Base-by-base conservation (phyloP, 2,888 invertebrate genomes). In the Drosophila setosimentum region DNA sequence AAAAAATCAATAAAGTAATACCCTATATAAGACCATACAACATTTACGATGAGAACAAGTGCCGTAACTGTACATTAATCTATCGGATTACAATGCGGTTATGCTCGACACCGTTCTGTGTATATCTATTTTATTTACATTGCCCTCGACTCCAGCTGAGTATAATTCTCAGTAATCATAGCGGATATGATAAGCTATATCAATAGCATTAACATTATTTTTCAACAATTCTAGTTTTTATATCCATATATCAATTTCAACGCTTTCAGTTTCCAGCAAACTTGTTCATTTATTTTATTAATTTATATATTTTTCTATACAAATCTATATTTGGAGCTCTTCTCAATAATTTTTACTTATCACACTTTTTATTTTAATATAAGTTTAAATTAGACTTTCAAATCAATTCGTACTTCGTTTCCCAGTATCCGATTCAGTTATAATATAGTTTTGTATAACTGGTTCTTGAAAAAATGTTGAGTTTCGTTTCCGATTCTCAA, bases 121-220 rank as follows among this genome's bases (percentile, higher is more conserved):
- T n/a, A 49, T 58, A 55, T 37, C 30, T 24, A 32, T 55, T 30
- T 30, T 68, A 35, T 78, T 76, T 60, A 63, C 55, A 72, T 27
- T 32, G 53, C 60, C 16, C 45, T 21, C 21, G 10, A 21, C 29
- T 48, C 33, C 58, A 55, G 58, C 48, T 61, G 45, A 35, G 45
- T 33, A 13, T 33, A 54, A 27, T 64, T 68, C 76, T 27, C 7
- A 11, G 76, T 61, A 76, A 60, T 68, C 42, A 48, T 29, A n/a
- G n/a, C 49, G 67, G 79, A 68, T 55, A 42, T 57, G 70, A 80
- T 77, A 80, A 80, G 76, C 76, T 30, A 42, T 57, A 48, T 18
- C 68, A 53, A 50, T 50, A 51, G 13, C 21, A 35, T 30, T 40
- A 58, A 3, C 42, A 37, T 13, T n/a, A 37, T 7, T 45, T 24